Evolutionary conservation across 2,113 vertebrate genomes (phyloP).

Genomic region (Ageneiosus marmoratus): DNA sequence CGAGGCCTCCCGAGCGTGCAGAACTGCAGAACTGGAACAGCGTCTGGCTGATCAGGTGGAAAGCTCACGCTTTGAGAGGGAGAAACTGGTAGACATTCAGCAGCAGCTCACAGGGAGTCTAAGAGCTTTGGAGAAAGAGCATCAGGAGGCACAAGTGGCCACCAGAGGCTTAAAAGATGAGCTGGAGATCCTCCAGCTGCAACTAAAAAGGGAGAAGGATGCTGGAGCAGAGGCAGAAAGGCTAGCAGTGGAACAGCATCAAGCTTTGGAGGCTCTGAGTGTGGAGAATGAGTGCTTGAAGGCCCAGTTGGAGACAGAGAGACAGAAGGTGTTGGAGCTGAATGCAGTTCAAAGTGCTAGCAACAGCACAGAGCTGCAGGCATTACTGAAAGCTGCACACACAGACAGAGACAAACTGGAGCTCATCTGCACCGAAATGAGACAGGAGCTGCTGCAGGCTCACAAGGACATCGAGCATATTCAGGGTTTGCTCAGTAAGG

Average conservation of each 20-base stretch:
- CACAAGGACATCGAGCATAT: slow-evolving; percentile 78
- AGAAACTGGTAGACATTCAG: slow-evolving; percentile 93
- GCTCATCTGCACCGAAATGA: slow-evolving; percentile 78
- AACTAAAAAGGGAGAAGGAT: slow-evolving; percentile 76
- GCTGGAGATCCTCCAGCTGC: slow-evolving; percentile 73
- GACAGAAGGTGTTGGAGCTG: slow-evolving; percentile 79
- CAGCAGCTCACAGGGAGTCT: slow-evolving; percentile 92
- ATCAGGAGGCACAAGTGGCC: slow-evolving; percentile 80
- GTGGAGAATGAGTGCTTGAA: slow-evolving; percentile 83
- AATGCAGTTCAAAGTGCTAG: slow-evolving; percentile 72
- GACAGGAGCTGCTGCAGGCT: slow-evolving; percentile 81
- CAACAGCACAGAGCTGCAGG: slow-evolving; percentile 78
- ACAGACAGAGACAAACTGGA: slow-evolving; percentile 85
- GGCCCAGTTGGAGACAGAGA: slow-evolving; percentile 82
- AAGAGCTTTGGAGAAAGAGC: slow-evolving; percentile 84
- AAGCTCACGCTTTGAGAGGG: slow-evolving; percentile 87
- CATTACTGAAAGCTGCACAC: slow-evolving; percentile 79
- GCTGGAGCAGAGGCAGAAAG: slow-evolving; percentile 59
- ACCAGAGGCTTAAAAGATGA: slow-evolving; percentile 79
- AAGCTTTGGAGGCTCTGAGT: slow-evolving; percentile 75
- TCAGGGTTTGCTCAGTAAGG: slow-evolving; percentile 80
- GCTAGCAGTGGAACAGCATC: slow-evolving; percentile 76
- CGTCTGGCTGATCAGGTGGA: slow-evolving; percentile 84
- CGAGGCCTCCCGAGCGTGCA: slow-evolving; percentile 69
- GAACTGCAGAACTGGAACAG: slow-evolving; percentile 84